Evolutionary conservation across 2,113 vertebrate genomes (phyloP).

Genomic region (Chaetura pelagica): DNA sequence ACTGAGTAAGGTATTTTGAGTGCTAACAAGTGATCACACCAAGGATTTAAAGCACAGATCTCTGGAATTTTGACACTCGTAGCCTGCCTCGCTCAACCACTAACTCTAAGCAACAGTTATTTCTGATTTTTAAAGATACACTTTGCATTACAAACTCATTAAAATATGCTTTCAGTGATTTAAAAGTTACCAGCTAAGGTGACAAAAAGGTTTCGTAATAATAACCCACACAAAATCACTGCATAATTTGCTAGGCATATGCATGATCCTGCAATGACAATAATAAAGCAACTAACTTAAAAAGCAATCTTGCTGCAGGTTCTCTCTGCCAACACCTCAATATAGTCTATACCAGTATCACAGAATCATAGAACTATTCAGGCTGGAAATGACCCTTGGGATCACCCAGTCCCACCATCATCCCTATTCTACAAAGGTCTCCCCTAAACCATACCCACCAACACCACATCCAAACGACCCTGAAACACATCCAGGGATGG

Average conservation of each 20-base stretch:
- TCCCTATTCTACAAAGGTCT: too few species aligned
- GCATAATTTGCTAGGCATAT: background rate
- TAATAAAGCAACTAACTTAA: background rate
- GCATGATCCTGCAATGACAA: background rate
- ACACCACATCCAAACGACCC: too few species aligned
- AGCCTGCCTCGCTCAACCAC: background rate
- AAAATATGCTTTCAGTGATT: background rate
- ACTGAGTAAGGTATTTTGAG: background rate
- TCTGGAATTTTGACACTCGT: background rate
- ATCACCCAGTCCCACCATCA: too few species aligned
- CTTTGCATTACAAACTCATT: background rate
- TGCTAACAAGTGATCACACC: background rate
- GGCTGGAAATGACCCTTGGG: too few species aligned
- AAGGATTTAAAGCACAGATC: background rate
- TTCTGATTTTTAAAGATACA: background rate
- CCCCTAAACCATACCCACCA: too few species aligned
- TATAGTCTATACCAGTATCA: background rate
- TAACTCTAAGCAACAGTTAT: background rate
- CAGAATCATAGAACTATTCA: too few species aligned
- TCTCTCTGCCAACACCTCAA: background rate
- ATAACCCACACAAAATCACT: background rate
- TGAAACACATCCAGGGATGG: too few species aligned
- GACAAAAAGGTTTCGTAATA: background rate
- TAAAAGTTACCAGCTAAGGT: background rate
- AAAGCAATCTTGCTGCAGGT: background rate